These are phyloP conservation scores for Linepithema humile DNA, from an alignment of 1,140 invertebrate species.

Conservation along the genomic window DNA sequence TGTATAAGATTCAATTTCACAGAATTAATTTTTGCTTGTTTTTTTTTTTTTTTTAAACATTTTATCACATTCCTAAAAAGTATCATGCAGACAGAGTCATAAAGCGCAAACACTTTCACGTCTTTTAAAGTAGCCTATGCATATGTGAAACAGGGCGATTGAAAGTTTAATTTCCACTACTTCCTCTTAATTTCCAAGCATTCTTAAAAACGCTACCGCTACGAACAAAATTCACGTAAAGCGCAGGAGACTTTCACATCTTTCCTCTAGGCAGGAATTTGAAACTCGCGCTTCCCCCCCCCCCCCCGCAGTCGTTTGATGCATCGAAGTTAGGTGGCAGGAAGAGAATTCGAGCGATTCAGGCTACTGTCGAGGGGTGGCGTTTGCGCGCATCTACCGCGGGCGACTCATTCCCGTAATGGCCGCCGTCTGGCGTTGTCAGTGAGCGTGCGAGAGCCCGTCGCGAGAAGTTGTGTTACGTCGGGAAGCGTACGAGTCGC, in stretches of 20 bases:
- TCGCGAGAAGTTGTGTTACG: constrained; percentile 40
- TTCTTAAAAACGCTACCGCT: too few species aligned
- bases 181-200: too few species aligned
- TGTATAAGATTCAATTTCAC: too few species aligned
- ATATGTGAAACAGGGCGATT: too few species aligned
- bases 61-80: not conserved
- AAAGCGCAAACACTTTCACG: not conserved
- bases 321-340: not conserved
- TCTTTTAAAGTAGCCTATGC: too few species aligned
- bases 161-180: too few species aligned
- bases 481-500: constrained; percentile 9
- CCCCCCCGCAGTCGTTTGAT: not conserved
- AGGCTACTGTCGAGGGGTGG: constrained; percentile 65
- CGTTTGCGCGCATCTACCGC: constrained; percentile 66
- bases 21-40: too few species aligned
- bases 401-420: constrained; percentile 79
- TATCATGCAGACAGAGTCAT: not conserved
- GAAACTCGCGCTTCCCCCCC: constrained; percentile 7
- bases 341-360: constrained; percentile 14
- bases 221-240: not conserved
- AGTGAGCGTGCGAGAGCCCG: constrained; percentile 65
- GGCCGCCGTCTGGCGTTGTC: constrained; percentile 82
- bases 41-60: not conserved
- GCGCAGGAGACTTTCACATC: not conserved
- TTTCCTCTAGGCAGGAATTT: not conserved